Evolutionary conservation across 1,140 invertebrate genomes (phyloP), one percentile per base, ranked within the genome.

Genomic region (Caerostris extrusa): DNA sequence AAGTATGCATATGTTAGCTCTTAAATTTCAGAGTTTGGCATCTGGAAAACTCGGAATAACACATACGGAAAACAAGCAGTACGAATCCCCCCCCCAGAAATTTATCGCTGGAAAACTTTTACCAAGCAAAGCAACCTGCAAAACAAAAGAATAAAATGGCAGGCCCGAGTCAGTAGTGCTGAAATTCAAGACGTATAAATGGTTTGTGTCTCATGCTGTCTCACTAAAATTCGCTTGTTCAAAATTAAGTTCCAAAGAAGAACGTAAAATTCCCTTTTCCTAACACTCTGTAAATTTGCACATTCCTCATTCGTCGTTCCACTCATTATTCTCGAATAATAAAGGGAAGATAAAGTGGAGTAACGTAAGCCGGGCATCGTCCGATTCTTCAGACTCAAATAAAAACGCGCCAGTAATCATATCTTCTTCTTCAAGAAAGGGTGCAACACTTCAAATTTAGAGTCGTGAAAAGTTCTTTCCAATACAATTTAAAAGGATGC

Each of bases 381-480:
- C 34, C 34, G 34, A 34, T 34, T 1, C 34, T 34, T 34, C 34
- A 34, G 34, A 34, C 34, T 34, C 34, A 34, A 34, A 34, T 34
- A 34, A 34, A 34, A 34, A 34, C 34, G 34, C 2, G 34, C 34
- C 34, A 34, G 34, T 34, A 34, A 34, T 34, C 34, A 34, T 34
- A 34, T 34, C 34, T 50, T 77, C 71, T 77, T 77, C 71, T 77
- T 77, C 34, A 19, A 50, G 19, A 77, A 53, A 34, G 53, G n/a
- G 67, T 69, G 19, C 67, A 69, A n/a, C 67, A 19, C 71, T 77
- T 77, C 71, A 77, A 77, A 77, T 77, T 77, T 77, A 77, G 71
- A 77, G 71, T 50, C 71, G 71, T 77, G 50, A 77, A 77, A 77
- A 12, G 71, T 77, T 34, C 34, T 34, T 34, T 34, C 34, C 2